Evolutionary conservation across 2,797 vertebrate species (phyloP).

Genomic region (Synaphobranchus kaupii): DNA sequence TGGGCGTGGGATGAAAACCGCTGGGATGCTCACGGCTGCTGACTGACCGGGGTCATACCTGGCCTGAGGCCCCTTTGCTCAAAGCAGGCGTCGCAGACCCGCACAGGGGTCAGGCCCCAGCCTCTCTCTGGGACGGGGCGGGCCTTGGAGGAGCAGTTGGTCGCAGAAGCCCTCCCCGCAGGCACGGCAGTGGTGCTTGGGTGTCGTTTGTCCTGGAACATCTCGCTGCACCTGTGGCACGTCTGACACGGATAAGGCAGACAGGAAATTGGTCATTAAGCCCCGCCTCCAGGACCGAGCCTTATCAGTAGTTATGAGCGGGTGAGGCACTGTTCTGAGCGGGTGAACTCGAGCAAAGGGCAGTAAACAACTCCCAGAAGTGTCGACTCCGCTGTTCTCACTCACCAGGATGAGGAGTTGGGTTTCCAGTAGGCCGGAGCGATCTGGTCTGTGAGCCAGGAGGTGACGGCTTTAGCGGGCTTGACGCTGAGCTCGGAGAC

Average conservation of each 20-base stretch:
- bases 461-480: constrained; percentile 95
- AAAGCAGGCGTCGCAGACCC: constrained; percentile 92
- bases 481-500: constrained; percentile 96
- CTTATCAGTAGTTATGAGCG: constrained; percentile 5
- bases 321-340: neutral
- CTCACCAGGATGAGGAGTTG: constrained; percentile 94
- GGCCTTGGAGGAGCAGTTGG: constrained; percentile 86
- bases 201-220: constrained; percentile 93
- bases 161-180: constrained; percentile 97
- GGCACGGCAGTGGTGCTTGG: constrained; percentile 93
- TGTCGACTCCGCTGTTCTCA: constrained; percentile 31
- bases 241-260: constrained; percentile 67
- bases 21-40: neutral
- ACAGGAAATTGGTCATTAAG: neutral
- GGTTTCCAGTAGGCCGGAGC: constrained; percentile 96
- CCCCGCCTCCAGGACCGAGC: neutral
- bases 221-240: constrained; percentile 85
- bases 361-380: constrained; percentile 12
- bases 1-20: neutral
- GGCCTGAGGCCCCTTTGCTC: constrained; percentile 71
- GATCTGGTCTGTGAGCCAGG: constrained; percentile 97
- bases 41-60: constrained; percentile 61
- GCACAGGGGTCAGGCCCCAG: constrained; percentile 91
- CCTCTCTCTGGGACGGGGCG: constrained; percentile 93
- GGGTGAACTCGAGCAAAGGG: neutral